Conservation (phyloP, 2,888 invertebrate species). For the Bimastos eiseni region DNA sequence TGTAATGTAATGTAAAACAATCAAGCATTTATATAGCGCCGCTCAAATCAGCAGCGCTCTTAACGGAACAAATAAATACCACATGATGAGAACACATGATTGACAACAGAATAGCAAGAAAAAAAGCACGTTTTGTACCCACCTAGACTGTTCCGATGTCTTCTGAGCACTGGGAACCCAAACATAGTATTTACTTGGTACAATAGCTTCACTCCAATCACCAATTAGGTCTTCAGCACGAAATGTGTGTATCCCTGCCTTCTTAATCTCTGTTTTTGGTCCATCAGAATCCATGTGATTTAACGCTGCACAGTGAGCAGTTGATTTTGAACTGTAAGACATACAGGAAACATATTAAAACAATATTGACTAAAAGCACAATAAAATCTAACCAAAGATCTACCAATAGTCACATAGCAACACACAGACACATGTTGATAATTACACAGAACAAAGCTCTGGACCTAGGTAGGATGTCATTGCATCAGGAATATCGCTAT, state of each 20-base stretch:
- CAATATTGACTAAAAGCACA: background rate
- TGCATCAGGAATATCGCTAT: too few species aligned
- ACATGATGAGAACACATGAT: too few species aligned
- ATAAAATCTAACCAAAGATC: too few species aligned
- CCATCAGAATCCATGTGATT: background rate
- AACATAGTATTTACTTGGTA: background rate
- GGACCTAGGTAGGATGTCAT: too few species aligned
- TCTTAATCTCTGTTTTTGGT: background rate
- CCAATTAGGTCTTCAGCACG: constrained; percentile 8
- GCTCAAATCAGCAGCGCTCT: too few species aligned
- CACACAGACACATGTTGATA: too few species aligned
- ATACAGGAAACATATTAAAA: background rate
- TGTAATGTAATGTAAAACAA: too few species aligned
- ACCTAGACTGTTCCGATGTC: background rate
- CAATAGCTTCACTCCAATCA: background rate
- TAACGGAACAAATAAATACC: too few species aligned
- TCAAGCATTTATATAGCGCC: too few species aligned
- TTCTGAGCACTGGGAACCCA: constrained; percentile 20
- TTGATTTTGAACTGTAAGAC: background rate
- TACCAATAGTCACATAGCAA: too few species aligned
- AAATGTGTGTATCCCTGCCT: background rate
- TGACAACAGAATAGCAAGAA: background rate
- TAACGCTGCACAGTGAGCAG: background rate
- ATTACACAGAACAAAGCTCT: too few species aligned
- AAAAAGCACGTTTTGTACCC: background rate